These are phyloP conservation scores for Pachydiplax longipennis DNA, from an alignment of 2,888 invertebrate genomes.

Conservation along the genomic window DNA sequence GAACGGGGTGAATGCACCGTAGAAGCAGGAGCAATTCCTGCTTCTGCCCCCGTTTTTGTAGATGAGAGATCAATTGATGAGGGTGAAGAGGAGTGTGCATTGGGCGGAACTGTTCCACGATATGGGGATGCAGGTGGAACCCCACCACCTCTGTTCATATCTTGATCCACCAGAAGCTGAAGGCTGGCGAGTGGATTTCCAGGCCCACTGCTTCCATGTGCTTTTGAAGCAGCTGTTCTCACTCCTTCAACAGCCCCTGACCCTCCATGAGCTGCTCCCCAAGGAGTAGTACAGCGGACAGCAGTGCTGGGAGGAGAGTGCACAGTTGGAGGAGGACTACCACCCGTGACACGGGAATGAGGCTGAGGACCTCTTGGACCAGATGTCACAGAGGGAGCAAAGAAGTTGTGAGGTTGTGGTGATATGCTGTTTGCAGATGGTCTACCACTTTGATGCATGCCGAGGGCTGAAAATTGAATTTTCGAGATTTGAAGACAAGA, in stretches of 20 bases:
- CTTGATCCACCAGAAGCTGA: slow-evolving; percentile 59
- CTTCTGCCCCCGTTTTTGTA: background rate
- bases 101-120: slow-evolving; percentile 41
- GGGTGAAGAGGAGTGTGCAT: slow-evolving; percentile 24
- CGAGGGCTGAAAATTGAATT: background rate
- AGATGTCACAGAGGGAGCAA: slow-evolving; percentile 9
- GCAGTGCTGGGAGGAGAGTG: slow-evolving; percentile 23
- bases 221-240: slow-evolving; percentile 60
- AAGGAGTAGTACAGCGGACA: slow-evolving; percentile 2
- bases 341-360: slow-evolving; percentile 4
- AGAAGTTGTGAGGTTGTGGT: slow-evolving; percentile 26
- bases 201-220: slow-evolving; percentile 53
- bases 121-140: slow-evolving; percentile 27
- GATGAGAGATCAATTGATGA: slow-evolving; percentile 19
- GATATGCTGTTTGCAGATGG: slow-evolving; percentile 31
- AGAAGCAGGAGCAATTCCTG: background rate
- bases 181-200: slow-evolving; percentile 58
- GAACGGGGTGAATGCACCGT: slow-evolving; percentile 25
- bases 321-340: slow-evolving; percentile 15
- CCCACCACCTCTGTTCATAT: slow-evolving; percentile 53
- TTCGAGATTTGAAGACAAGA: background rate
- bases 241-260: background rate
- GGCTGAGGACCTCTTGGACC: slow-evolving; percentile 12
- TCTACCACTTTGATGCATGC: slow-evolving; percentile 30
- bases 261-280: slow-evolving; percentile 7